These are phyloP conservation scores for Trichechus manatus DNA, from an alignment of 2,113 vertebrate species.

Conservation along the genomic window DNA sequence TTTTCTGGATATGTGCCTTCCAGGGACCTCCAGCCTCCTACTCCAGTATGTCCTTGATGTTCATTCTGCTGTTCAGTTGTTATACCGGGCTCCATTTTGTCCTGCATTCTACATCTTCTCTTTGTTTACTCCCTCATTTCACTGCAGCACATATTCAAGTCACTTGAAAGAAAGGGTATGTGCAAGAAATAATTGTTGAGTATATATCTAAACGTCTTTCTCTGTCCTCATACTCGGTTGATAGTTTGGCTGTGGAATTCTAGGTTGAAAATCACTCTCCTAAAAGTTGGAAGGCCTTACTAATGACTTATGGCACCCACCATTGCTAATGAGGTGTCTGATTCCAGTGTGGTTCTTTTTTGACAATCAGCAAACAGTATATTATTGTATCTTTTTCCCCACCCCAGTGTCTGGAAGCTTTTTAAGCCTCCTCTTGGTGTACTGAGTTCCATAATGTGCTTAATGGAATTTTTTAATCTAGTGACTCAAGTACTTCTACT, in stretches of 20 bases:
- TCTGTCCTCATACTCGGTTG: neutral
- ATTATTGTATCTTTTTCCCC: neutral
- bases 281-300: neutral
- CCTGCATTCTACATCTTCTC: neutral
- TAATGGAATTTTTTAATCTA: constrained; percentile 15
- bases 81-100: neutral
- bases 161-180: neutral
- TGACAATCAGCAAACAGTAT: neutral
- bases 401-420: neutral
- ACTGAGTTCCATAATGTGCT: neutral
- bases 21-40: neutral
- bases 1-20: neutral
- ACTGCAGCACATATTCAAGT: neutral
- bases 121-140: neutral
- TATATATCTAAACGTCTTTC: neutral
- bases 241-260: constrained; percentile 29
- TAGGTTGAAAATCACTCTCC: neutral
- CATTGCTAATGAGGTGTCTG: neutral
- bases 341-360: neutral
- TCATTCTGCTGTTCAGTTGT: neutral
- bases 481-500: neutral
- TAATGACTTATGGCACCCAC: neutral
- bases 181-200: neutral
- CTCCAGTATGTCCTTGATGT: neutral
- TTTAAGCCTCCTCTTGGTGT: neutral